Evolutionary conservation across 2,113 vertebrate genomes (phyloP).

Genomic region (Setophaga petechia): DNA sequence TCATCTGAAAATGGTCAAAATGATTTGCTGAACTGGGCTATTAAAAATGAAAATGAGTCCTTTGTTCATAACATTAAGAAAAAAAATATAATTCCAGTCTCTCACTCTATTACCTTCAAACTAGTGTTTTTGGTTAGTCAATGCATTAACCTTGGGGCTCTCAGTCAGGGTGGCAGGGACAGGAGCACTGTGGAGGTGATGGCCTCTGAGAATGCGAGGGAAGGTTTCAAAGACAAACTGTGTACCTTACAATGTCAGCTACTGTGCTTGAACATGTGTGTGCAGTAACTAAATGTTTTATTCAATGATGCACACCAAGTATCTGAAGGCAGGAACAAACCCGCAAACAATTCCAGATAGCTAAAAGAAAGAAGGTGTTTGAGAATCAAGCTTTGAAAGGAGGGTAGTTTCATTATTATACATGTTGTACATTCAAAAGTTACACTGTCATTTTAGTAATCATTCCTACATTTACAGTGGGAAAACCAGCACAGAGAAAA

Average conservation of each 20-base stretch:
- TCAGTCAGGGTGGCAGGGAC: conserved; percentile 42
- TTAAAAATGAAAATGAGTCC: neutral
- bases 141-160: conserved; percentile 66
- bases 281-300: conserved; percentile 65
- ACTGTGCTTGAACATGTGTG: conserved; percentile 59
- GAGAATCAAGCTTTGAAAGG: conserved; percentile 26
- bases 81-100: neutral
- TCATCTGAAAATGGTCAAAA: neutral
- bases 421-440: neutral
- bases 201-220: conserved; percentile 33
- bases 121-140: conserved; percentile 39
- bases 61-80: neutral
- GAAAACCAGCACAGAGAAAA: neutral
- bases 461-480: neutral
- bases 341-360: conserved; percentile 61
- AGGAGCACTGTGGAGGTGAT: conserved; percentile 41
- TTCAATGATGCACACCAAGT: conserved; percentile 66
- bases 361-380: conserved; percentile 68
- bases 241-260: conserved; percentile 70
- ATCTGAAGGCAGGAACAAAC: conserved; percentile 66
- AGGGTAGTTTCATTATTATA: neutral
- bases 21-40: neutral
- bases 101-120: neutral
- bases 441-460: neutral
- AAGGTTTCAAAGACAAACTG: conserved; percentile 56